Conservation (phyloP, 2,113 vertebrate species). For the Trichechus manatus region DNA sequence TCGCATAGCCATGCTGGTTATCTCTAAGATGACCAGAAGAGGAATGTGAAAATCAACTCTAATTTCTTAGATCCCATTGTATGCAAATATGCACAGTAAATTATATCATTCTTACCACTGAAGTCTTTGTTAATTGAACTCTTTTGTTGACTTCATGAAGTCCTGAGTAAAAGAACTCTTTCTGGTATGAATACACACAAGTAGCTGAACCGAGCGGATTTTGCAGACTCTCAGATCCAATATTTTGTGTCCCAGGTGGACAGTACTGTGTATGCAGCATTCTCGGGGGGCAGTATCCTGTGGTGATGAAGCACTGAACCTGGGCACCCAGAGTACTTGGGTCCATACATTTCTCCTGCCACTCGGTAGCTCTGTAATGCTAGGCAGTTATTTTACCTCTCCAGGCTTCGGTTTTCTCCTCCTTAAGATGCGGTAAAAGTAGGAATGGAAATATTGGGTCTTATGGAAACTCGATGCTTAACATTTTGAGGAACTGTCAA, state of each 20-base stretch:
- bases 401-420: not conserved
- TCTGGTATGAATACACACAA: not conserved
- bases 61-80: not conserved
- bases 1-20: not conserved
- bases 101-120: not conserved
- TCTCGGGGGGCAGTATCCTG: not conserved
- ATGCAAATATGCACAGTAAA: not conserved
- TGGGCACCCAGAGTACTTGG: not conserved
- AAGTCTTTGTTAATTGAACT: not conserved
- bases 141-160: not conserved
- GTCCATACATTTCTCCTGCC: not conserved
- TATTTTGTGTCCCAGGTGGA: too few species aligned
- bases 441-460: not conserved
- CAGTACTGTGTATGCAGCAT: fast-evolving
- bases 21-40: not conserved
- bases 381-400: not conserved
- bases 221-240: not conserved
- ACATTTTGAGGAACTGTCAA: too few species aligned
- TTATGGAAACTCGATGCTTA: too few species aligned
- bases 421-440: not conserved
- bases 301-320: not conserved
- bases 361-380: not conserved
- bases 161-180: not conserved
- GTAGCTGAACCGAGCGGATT: not conserved
- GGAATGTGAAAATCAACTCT: not conserved